Evolutionary conservation across 2,888 invertebrate genomes (phyloP).

Genomic region (Stenurella melanura): DNA sequence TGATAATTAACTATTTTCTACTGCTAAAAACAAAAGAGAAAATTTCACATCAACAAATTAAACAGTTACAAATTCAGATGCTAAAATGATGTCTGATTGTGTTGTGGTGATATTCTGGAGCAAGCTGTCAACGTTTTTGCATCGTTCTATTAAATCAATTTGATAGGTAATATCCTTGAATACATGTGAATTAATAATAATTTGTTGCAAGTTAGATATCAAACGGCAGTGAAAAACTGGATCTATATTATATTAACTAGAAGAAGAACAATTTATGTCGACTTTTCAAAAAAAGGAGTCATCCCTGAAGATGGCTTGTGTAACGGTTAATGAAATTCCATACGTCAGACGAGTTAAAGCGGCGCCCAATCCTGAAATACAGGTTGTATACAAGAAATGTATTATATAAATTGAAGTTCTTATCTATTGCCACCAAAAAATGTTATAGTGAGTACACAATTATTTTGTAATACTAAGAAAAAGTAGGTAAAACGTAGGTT

Average conservation of each 20-base stretch:
- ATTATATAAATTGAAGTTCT: slow-evolving; percentile 5
- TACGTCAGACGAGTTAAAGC: not conserved
- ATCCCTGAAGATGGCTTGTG: not conserved
- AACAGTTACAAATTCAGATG: no score
- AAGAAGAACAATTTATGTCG: not conserved
- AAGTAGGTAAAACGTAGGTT: slow-evolving; percentile 22
- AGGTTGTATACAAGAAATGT: not conserved
- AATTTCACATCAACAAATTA: no score
- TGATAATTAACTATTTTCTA: no score
- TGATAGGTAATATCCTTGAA: no score
- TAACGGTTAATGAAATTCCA: not conserved
- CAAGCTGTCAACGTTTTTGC: no score
- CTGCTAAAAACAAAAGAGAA: no score
- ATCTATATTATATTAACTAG: not conserved
- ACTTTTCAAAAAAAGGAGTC: not conserved
- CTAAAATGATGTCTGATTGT: no score
- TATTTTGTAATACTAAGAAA: not conserved
- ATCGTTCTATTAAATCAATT: no score
- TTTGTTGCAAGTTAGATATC: no score
- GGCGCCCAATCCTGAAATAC: not conserved
- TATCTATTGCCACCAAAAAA: not conserved
- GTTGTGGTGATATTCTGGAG: no score
- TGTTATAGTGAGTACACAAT: not conserved
- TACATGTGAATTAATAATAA: no score
- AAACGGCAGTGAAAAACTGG: not conserved